These are phyloP conservation scores for Synanthedon formicaeformis DNA, from an alignment of 2,888 invertebrate genomes.

Conservation along the genomic window DNA sequence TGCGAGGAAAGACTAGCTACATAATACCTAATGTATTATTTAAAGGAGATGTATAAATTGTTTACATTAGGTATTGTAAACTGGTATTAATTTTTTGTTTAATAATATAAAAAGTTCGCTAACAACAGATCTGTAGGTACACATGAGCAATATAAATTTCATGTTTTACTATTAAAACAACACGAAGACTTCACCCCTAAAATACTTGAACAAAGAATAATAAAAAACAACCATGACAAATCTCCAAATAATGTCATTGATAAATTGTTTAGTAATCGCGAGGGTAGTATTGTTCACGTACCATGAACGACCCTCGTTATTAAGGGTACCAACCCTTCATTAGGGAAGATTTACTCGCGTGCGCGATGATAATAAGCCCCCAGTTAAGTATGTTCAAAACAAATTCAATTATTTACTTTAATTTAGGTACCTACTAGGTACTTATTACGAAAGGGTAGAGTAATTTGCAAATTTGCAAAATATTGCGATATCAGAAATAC, in stretches of 20 bases:
- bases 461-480: no score
- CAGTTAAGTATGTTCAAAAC: neutral
- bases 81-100: neutral
- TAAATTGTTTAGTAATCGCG: slow-evolving; percentile 44
- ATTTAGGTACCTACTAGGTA: no score
- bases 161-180: neutral
- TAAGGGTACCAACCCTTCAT: slow-evolving; percentile 47
- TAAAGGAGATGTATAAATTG: no score
- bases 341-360: slow-evolving; percentile 40
- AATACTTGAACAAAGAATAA: neutral
- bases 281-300: slow-evolving; percentile 35
- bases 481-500: no score
- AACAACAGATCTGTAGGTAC: no score
- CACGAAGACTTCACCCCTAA: no score
- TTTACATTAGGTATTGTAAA: no score
- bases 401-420: neutral
- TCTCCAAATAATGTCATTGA: slow-evolving; percentile 14
- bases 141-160: no score
- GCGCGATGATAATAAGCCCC: slow-evolving; percentile 19
- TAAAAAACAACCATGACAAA: neutral
- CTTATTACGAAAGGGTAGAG: no score
- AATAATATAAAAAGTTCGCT: neutral
- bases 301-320: slow-evolving; percentile 31
- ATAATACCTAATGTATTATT: no score
- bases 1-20: no score